Conservation (phyloP, 2,113 vertebrate species). For the Calyptomena viridis region DNA sequence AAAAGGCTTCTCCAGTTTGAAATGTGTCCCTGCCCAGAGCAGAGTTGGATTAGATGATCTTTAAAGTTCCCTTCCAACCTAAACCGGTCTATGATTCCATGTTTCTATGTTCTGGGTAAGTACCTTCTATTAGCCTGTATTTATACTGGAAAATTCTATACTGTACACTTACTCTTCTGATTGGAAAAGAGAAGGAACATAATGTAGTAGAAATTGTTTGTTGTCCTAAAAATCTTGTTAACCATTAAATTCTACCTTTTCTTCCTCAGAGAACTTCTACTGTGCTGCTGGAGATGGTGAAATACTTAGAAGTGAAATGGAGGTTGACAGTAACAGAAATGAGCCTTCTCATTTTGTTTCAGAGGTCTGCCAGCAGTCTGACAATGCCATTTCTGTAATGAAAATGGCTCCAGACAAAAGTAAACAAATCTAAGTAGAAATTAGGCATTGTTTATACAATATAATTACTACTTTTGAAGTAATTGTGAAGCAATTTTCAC, state of each 20-base stretch:
- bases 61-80: background rate
- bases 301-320: background rate
- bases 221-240: background rate
- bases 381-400: background rate
- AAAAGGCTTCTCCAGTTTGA: background rate
- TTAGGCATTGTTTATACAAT: slow-evolving; percentile 3
- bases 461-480: slow-evolving; percentile 44
- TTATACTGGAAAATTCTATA: background rate
- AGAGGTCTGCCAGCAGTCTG: background rate
- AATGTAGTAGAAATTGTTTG: background rate
- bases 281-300: background rate
- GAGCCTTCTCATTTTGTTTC: background rate
- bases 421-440: slow-evolving; percentile 35
- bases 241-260: slow-evolving; percentile 1
- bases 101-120: background rate
- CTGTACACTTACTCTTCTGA: background rate
- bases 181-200: background rate
- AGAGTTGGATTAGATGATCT: background rate
- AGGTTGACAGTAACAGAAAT: slow-evolving; percentile 24
- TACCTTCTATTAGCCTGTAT: background rate
- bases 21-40: background rate
- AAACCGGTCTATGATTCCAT: background rate
- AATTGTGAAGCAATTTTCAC: slow-evolving; percentile 21
- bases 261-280: slow-evolving; percentile 17
- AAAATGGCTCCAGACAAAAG: slow-evolving; percentile 20